Conservation (phyloP, 2,113 vertebrate species). For the Vidua chalybeata region DNA sequence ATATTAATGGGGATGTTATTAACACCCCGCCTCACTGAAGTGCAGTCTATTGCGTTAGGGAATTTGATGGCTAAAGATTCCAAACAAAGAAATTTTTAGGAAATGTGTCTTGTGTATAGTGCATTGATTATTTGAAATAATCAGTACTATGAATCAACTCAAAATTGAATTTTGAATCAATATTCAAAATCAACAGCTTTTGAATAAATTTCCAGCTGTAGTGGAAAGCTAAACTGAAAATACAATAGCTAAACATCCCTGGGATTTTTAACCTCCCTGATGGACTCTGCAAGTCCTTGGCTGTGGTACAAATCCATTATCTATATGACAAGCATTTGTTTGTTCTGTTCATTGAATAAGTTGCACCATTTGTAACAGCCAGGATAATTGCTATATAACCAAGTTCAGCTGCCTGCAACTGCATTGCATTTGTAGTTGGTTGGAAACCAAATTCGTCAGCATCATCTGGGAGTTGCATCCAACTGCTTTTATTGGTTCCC, state of each 20-base stretch:
- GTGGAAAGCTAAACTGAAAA: neutral
- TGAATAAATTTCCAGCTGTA: neutral
- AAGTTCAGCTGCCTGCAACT: slow-evolving; percentile 7
- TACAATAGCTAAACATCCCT: neutral
- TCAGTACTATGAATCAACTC: neutral
- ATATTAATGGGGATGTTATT: neutral
- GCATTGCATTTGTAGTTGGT: neutral
- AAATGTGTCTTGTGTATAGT: neutral
- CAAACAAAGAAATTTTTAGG: neutral
- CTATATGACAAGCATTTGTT: slow-evolving; percentile 22
- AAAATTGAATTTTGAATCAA: too few species aligned
- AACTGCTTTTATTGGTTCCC: neutral
- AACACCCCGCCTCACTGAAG: neutral
- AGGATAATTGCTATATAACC: slow-evolving; percentile 2
- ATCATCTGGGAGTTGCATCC: neutral
- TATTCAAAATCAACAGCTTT: neutral
- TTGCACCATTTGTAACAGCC: neutral
- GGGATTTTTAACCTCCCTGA: neutral
- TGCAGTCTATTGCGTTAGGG: neutral
- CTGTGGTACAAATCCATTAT: neutral
- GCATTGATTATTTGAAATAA: neutral
- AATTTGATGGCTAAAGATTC: neutral
- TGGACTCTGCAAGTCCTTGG: slow-evolving; percentile 5
- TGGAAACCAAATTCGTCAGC: neutral
- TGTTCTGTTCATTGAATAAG: neutral